Evolutionary conservation across 1,140 invertebrate genomes (phyloP).

Genomic region (Brachionus calyciflorus): DNA sequence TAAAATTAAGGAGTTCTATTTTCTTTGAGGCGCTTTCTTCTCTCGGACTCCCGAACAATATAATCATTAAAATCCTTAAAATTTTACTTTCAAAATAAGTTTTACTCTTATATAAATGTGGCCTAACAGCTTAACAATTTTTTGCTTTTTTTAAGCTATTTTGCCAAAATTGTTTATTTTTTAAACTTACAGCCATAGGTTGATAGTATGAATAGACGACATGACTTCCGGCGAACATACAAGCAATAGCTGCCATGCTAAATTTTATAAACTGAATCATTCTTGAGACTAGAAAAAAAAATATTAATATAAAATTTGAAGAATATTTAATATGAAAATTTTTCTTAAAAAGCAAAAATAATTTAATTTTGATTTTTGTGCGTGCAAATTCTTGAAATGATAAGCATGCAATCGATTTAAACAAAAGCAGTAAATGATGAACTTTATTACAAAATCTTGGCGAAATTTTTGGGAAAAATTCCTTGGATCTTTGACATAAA

Average conservation of each 20-base stretch:
- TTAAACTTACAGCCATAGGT: conserved; percentile 38
- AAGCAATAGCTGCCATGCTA: conserved; percentile 21
- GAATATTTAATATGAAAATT: too few species aligned
- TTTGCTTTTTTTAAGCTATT: background rate
- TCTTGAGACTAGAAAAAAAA: background rate
- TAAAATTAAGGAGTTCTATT: background rate
- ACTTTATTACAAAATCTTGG: too few species aligned
- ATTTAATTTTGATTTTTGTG: too few species aligned
- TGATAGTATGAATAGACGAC: conserved; percentile 28
- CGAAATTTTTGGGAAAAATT: too few species aligned
- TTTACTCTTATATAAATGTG: too few species aligned
- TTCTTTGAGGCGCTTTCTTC: background rate
- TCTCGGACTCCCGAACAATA: conserved; percentile 4
- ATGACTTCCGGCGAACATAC: conserved; percentile 33
- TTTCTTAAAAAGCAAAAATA: too few species aligned
- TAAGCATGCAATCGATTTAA: too few species aligned
- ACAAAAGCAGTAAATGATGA: too few species aligned
- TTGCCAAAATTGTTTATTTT: background rate
- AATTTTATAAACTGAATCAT: conserved; percentile 42
- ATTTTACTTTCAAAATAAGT: too few species aligned
- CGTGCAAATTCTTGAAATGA: too few species aligned
- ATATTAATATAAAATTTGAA: too few species aligned
- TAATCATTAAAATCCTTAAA: conserved; percentile 42
- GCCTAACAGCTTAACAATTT: background rate
- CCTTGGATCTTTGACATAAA: too few species aligned